Percentiles rank a stretch among this genome's conserved stretches.
phyloP scores from a whole-genome alignment of 2,797 vertebrate genomes.

The Lerista edwardsae region DNA sequence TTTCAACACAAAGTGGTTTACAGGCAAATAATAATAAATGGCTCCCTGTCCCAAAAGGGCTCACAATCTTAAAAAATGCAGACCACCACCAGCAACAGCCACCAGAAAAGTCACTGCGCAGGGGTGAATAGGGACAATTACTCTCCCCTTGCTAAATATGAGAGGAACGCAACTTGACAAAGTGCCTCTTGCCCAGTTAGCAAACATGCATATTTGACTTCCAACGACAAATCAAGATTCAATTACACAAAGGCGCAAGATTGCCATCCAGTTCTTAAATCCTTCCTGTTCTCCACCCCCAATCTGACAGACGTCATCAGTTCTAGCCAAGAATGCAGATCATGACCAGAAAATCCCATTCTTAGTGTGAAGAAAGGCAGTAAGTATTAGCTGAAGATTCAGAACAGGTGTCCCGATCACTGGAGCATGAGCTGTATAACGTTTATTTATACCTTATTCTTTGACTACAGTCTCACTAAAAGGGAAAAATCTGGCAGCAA shows the following conservation, averaged over 20 bases:
- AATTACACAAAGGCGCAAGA: neutral
- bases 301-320: neutral
- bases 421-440: neutral
- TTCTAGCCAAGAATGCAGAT: neutral
- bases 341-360: constrained; percentile 12
- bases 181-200: accelerated
- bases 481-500: neutral
- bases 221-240: neutral
- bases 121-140: too few relatives aligned
- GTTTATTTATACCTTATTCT: constrained; percentile 12
- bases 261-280: neutral
- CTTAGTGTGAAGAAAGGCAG: constrained; percentile 2
- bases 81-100: too few relatives aligned
- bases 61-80: too few relatives aligned
- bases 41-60: too few relatives aligned
- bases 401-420: constrained; percentile 3
- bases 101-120: too few relatives aligned
- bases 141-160: too few relatives aligned
- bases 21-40: too few relatives aligned
- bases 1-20: too few relatives aligned
- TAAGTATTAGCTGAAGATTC: neutral
- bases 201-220: neutral
- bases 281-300: neutral
- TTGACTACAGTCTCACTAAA: neutral
- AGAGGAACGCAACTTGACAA: too few relatives aligned